Conservation (phyloP, 2,797 vertebrate genomes). For the Heteromormyrus szaboi region DNA sequence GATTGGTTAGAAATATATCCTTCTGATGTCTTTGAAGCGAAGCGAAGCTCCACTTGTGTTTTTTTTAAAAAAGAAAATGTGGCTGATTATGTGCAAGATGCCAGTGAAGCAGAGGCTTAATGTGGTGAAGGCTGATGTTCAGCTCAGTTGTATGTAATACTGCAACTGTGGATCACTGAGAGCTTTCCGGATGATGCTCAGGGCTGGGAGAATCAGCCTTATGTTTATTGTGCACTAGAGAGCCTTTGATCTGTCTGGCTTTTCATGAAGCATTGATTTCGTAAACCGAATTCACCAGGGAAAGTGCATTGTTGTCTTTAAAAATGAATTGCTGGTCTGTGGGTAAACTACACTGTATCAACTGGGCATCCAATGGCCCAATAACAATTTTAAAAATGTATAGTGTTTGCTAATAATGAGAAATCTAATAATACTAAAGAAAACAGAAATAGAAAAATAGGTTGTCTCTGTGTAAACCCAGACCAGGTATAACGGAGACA, state of each 20-base stretch:
- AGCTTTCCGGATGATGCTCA: background rate
- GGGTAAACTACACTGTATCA: background rate
- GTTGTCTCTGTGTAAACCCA: background rate
- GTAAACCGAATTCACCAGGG: background rate
- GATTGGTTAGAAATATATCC: background rate
- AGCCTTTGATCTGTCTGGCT: background rate
- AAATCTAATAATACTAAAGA: background rate
- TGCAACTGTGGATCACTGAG: background rate
- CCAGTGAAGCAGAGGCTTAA: background rate
- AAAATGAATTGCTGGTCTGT: background rate
- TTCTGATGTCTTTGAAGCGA: background rate
- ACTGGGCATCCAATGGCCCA: background rate
- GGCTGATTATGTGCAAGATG: background rate
- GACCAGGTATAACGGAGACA: background rate
- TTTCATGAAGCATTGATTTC: background rate
- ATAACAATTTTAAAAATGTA: background rate
- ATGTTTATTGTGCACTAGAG: background rate
- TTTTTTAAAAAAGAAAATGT: background rate
- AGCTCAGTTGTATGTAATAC: background rate
- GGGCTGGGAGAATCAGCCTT: background rate
- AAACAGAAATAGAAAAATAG: background rate
- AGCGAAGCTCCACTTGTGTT: background rate
- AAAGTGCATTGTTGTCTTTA: background rate
- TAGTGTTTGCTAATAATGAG: background rate
- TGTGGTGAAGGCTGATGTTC: background rate